Evolutionary conservation across 2,113 vertebrate species (phyloP), one percentile per base, ranked within the genome.

Genomic region (Nothocercus julius): DNA sequence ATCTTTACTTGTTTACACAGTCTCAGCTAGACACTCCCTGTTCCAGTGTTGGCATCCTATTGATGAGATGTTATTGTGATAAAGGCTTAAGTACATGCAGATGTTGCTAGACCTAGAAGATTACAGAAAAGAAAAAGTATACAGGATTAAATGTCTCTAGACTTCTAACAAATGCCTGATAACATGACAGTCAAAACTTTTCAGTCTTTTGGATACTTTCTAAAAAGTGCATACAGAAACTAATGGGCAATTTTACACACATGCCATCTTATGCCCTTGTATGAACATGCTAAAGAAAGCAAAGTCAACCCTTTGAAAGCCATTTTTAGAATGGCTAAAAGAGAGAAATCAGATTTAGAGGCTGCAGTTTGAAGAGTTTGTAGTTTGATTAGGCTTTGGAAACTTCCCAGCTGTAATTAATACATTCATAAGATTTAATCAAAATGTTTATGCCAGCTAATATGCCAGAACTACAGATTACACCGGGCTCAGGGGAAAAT

Each of bases 351-450:
- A 22, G 53, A 63, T 95, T 84, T 59, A 14, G 24, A 69, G 87
- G 49, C 24, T 82, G 70, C 53, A 73, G 16, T 79, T 56, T 45
- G 82, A 92, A 76, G 84, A 90, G 19, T 92, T 85, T 91, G 79
- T 63, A 69, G 74, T 89, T 79, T 90, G 81, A 94, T 73, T 80
- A 88, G 89, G 90, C 85, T 90, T 89, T 95, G 94, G 93, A 95
- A 96, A 92, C 95, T 92, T 95, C 94, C 95, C 96, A 96, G 91
- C 78, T 96, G 90, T 97, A 97, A 97, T 96, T 96, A 96, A 96
- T 96, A 92, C 72, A 96, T 95, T 97, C 96, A 85, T 89, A 93
- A 92, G 87, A 86, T 94, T 95, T 96, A 97, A 96, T 96, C 96
- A 96, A 96, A 96, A 96, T 95, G 95, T 96, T 96, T 97, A 92